Evolutionary conservation across 1,140 invertebrate species (phyloP).

Genomic region (Cherax destructor): DNA sequence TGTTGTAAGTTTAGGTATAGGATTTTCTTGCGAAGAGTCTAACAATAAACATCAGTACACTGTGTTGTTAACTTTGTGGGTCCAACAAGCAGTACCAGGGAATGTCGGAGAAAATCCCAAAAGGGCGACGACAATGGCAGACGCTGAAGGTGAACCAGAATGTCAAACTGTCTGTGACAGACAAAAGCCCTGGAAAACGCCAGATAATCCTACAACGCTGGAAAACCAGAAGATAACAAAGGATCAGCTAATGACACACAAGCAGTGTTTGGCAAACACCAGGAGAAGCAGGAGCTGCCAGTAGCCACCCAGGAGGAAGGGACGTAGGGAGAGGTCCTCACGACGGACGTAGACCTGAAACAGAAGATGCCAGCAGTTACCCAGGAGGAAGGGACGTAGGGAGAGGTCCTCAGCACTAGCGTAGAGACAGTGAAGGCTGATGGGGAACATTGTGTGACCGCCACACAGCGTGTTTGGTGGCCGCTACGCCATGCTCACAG

Average conservation of each 20-base stretch:
- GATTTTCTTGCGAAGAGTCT: too few relatives aligned
- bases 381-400: too few relatives aligned
- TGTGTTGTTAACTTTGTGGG: too few relatives aligned
- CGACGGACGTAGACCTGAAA: not conserved
- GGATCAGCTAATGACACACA: slow-evolving; percentile 18
- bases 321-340: too few relatives aligned
- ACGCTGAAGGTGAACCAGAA: not conserved
- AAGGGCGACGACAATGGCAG: not conserved
- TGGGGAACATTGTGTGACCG: slow-evolving; percentile 38
- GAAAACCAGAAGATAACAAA: not conserved
- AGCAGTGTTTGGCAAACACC: not conserved
- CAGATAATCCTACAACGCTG: not conserved
- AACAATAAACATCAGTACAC: too few relatives aligned
- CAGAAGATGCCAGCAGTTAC: not conserved
- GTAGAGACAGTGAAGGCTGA: slow-evolving; percentile 1
- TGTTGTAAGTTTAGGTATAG: too few relatives aligned
- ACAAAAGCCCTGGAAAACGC: not conserved
- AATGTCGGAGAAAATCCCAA: not conserved
- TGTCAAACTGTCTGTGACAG: not conserved
- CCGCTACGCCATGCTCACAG: slow-evolving; percentile 51
- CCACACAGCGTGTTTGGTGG: slow-evolving; percentile 51
- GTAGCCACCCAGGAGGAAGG: too few relatives aligned
- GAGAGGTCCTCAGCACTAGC: too few relatives aligned
- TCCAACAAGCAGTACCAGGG: not conserved
- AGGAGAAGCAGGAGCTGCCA: not conserved